Evolutionary conservation across 2,888 invertebrate genomes (phyloP), one percentile per base, ranked within the genome.

Genomic region (Octonoba sinensis): DNA sequence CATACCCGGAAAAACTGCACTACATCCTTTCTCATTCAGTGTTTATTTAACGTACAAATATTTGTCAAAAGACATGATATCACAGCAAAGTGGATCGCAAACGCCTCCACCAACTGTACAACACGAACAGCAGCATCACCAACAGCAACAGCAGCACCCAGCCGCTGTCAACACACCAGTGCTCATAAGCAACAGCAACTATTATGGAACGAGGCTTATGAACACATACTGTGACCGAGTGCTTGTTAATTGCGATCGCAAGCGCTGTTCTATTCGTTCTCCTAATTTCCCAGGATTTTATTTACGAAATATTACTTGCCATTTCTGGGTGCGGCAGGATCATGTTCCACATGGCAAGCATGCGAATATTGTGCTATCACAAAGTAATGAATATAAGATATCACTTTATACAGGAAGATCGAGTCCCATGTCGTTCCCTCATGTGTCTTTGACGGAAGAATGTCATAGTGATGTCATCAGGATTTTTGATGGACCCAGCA

Each of bases 231-330:
- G 95, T 89, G 94, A 94, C 90, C 92, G 94, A 86, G 91, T 94
- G 86, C 91, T 94, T 86, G 93, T 93, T 87, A 93, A 93, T 88
- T 95, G 95, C 88, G 93, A 93, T 88, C 91, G 92, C 82, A 88
- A 90, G 67, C 89, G 90, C 62, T 93, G 93, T 89, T 92, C 94
- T 84, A 92, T 95, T 83, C 94, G 94, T 89, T 95, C 95, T 27
- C 96, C 96, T 15, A 96, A 96, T 91, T 96, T 94, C 89, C 95
- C 95, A 15, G 96, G 89, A 73, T 93, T 95, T 85, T 96, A 96
- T 89, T 95, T 95, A 13, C 91, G 95, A 83, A 95, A 95, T 88
- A 93, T 95, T 84, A 94, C 94, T 86, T 97, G 97, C 89, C 93
- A 95, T 88, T 95, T 95, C 92, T 94, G 94, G 85, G 90, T 96